Percentiles rank a stretch among this genome's conserved stretches.
Evolutionary conservation across 2,888 invertebrate genomes (phyloP).

Genomic region (Morpho helenor): DNA sequence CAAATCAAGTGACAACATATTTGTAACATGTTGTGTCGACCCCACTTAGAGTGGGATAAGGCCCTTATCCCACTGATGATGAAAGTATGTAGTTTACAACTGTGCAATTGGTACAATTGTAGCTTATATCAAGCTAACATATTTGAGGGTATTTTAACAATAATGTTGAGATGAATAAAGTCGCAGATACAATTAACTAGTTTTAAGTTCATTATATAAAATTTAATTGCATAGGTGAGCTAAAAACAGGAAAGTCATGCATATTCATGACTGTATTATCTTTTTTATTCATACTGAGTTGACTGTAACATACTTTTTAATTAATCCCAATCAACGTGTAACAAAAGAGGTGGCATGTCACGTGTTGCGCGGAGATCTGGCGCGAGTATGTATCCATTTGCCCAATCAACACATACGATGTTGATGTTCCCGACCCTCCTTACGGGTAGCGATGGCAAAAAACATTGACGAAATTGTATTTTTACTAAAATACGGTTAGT

Average conservation of each 20-base stretch:
- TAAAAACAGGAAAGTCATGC: conserved; percentile 2
- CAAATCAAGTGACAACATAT: too few species aligned
- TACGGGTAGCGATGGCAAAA: conserved; percentile 49
- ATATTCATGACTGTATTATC: neutral
- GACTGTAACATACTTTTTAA: conserved; percentile 9
- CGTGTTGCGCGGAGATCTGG: conserved; percentile 12
- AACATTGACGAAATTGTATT: neutral
- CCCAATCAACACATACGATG: conserved; percentile 68
- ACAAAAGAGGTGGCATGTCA: conserved; percentile 24
- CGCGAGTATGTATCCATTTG: conserved; percentile 50
- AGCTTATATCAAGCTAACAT: too few species aligned
- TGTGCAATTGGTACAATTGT: too few species aligned
- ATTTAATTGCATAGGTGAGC: neutral
- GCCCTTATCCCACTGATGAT: too few species aligned
- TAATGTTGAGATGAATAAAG: too few species aligned
- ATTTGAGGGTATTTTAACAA: too few species aligned
- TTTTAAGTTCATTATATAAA: too few species aligned
- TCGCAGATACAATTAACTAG: too few species aligned
- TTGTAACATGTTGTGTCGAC: too few species aligned
- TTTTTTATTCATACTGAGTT: neutral
- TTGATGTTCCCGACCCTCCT: conserved; percentile 63
- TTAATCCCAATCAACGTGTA: conserved; percentile 24
- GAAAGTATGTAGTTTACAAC: too few species aligned
- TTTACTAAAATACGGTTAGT: too few species aligned
- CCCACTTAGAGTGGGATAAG: too few species aligned